A percentile compares a stretch with the other conserved stretches of the same genome.
These are phyloP conservation scores for Drosophila takahashii DNA, from an alignment of 1,140 invertebrate species.

Conservation along the genomic window DNA sequence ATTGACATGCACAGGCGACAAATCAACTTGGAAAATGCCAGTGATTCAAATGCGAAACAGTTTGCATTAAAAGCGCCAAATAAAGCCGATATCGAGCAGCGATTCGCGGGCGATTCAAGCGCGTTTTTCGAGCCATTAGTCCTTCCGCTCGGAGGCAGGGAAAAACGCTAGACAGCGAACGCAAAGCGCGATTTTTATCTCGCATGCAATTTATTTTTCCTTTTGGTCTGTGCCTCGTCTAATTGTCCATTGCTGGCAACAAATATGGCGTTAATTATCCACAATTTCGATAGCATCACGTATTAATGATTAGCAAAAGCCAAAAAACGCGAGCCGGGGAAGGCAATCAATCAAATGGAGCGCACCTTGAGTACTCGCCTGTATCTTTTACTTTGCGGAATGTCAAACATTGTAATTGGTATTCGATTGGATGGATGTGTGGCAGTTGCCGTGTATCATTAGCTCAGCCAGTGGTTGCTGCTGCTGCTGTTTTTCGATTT, in stretches of 20 bases:
- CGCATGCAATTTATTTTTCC: conserved; percentile 75
- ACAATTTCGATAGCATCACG: conserved; percentile 80
- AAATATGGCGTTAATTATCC: conserved; percentile 82
- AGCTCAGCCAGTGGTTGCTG: conserved; percentile 12
- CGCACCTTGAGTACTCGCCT: conserved; percentile 33
- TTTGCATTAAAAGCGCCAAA: conserved; percentile 79
- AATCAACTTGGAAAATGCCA: conserved; percentile 71
- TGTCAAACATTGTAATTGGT: conserved; percentile 76
- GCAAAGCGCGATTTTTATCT: conserved; percentile 62
- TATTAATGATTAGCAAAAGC: conserved; percentile 74
- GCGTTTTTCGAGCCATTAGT: conserved; percentile 54
- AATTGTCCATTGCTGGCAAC: conserved; percentile 60
- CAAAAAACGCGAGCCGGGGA: conserved; percentile 21
- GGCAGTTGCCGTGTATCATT: conserved; percentile 44
- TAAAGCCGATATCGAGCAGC: conserved; percentile 44
- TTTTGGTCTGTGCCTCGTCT: conserved; percentile 57
- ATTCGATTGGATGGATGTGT: conserved; percentile 54
- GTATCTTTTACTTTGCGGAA: conserved; percentile 66
- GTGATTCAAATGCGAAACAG: conserved; percentile 75
- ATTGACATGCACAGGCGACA: conserved; percentile 81
- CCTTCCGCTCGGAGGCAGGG: conserved; percentile 13
- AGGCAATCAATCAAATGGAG: conserved; percentile 75
- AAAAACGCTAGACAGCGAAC: conserved; percentile 8
- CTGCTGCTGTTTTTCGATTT: conserved; percentile 25
- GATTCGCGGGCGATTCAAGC: conserved; percentile 14